These are phyloP conservation scores for Champsocephalus gunnari DNA, from an alignment of 2,797 vertebrate genomes.

Conservation along the genomic window DNA sequence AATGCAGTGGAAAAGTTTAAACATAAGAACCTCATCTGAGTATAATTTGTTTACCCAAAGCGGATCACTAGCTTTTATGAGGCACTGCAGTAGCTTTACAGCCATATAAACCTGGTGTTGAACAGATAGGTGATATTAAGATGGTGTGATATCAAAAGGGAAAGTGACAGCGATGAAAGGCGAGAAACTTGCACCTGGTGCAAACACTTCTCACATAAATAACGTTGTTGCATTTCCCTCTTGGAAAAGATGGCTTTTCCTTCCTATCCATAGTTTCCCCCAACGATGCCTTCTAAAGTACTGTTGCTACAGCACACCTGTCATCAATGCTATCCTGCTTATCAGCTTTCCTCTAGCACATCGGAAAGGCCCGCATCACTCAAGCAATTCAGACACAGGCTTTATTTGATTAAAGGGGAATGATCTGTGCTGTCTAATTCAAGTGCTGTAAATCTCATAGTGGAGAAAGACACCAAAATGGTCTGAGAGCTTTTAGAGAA, in stretches of 20 bases:
- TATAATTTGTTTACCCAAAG: slow-evolving; percentile 28
- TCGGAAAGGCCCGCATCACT: slow-evolving; percentile 45
- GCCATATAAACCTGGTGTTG: slow-evolving; percentile 43
- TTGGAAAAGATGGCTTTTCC: slow-evolving; percentile 32
- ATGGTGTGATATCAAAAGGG: slow-evolving; percentile 58
- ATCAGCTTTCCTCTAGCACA: slow-evolving; percentile 57
- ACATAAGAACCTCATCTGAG: slow-evolving; percentile 23
- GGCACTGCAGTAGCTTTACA: slow-evolving; percentile 34
- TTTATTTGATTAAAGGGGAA: slow-evolving; percentile 64
- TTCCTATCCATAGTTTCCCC: slow-evolving; percentile 44
- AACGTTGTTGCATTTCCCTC: slow-evolving; percentile 36
- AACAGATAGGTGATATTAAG: slow-evolving; percentile 64
- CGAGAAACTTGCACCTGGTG: slow-evolving; percentile 64
- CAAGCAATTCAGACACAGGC: slow-evolving; percentile 53
- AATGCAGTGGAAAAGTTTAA: slow-evolving; percentile 15
- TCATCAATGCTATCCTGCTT: slow-evolving; percentile 53
- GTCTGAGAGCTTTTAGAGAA: slow-evolving; percentile 42
- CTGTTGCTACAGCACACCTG: slow-evolving; percentile 62
- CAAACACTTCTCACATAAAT: slow-evolving; percentile 50
- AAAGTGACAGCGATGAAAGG: slow-evolving; percentile 54
- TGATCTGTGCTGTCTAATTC: slow-evolving; percentile 56
- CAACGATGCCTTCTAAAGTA: slow-evolving; percentile 45
- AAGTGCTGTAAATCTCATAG: slow-evolving; percentile 38
- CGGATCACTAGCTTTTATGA: slow-evolving; percentile 40
- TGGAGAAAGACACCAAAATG: slow-evolving; percentile 34